Conservation (phyloP, 2,888 invertebrate genomes). For the Helobdella robusta region DNA sequence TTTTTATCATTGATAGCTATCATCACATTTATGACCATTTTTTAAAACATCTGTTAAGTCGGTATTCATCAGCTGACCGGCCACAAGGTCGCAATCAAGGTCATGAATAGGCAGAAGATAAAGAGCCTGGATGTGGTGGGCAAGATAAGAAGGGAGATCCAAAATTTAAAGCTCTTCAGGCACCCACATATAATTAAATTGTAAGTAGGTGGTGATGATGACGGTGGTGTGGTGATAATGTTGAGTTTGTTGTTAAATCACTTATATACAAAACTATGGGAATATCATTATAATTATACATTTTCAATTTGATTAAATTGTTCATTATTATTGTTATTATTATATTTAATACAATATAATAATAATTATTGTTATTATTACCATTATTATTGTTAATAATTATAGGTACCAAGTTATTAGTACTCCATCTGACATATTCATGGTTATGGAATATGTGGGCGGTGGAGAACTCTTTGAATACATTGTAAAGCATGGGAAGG, state of each 20-base stretch:
- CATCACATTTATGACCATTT: background rate
- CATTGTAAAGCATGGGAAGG: constrained; percentile 93
- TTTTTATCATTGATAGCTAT: background rate
- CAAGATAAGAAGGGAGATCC: constrained; percentile 94
- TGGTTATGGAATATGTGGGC: constrained; percentile 99
- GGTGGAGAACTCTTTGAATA: constrained; percentile 99
- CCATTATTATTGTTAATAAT: background rate
- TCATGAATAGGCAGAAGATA: constrained; percentile 93
- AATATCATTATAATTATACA: background rate
- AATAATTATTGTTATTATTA: background rate
- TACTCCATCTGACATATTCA: constrained; percentile 97
- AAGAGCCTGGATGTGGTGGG: constrained; percentile 98
- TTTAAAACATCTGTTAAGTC: constrained; percentile 52
- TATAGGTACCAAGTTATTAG: constrained; percentile 76
- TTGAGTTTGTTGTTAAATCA: background rate
- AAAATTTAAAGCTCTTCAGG: constrained; percentile 95
- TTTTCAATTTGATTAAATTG: background rate
- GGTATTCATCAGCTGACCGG: constrained; percentile 94
- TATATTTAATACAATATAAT: background rate
- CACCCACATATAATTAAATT: constrained; percentile 99
- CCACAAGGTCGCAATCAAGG: constrained; percentile 97
- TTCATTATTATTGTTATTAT: background rate
- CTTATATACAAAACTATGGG: background rate
- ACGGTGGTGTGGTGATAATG: background rate
- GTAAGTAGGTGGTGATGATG: constrained; percentile 49